A percentile compares a stretch with the other conserved stretches of the same genome.
phyloP scores from a whole-genome alignment of 2,797 vertebrate genomes.

The Paguma larvata region DNA sequence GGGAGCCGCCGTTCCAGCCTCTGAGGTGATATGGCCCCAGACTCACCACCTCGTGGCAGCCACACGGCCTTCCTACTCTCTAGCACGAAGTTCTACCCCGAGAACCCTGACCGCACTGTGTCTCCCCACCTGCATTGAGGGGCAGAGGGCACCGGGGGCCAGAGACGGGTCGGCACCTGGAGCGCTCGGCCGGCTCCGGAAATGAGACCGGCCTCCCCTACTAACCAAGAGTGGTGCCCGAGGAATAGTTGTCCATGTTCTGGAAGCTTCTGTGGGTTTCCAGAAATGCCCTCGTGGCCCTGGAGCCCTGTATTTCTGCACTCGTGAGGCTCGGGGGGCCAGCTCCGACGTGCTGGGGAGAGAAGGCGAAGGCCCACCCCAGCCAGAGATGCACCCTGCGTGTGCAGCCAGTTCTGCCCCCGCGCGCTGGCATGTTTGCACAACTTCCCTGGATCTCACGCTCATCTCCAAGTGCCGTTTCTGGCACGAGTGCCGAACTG shows the following conservation, averaged over 20 bases:
- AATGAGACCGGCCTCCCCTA: background rate
- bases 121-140: too few relatives aligned
- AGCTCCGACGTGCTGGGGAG: too few relatives aligned
- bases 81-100: rapidly evolving
- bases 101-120: background rate
- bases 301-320: background rate
- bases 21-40: rapidly evolving
- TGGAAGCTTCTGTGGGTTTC: background rate
- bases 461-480: rapidly evolving
- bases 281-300: background rate
- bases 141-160: too few relatives aligned
- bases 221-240: background rate
- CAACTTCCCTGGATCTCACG: rapidly evolving
- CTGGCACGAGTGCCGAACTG: background rate
- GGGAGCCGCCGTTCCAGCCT: too few relatives aligned
- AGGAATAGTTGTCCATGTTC: background rate
- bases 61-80: background rate
- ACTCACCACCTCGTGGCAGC: background rate
- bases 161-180: background rate
- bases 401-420: rapidly evolving
- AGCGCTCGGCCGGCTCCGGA: background rate
- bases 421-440: background rate
- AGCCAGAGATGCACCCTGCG: background rate
- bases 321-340: background rate
- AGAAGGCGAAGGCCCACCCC: background rate